These are phyloP conservation scores for Podarcis raffonei DNA, from an alignment of 2,113 vertebrate genomes.

Conservation along the genomic window DNA sequence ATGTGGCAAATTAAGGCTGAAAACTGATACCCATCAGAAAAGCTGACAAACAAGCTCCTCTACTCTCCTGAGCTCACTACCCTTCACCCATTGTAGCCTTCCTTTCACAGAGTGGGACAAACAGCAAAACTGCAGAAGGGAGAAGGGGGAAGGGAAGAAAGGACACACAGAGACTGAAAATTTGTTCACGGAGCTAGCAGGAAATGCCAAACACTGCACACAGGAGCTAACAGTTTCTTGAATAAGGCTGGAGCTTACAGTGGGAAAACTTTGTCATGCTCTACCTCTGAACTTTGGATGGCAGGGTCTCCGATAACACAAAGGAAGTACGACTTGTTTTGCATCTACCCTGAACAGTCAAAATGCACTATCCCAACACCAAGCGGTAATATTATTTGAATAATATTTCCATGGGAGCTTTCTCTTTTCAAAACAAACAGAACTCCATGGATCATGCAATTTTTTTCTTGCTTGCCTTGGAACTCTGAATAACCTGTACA, in stretches of 20 bases:
- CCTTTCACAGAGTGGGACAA: background rate
- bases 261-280: slow-evolving; percentile 23
- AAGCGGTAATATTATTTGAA: background rate
- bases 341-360: background rate
- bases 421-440: background rate
- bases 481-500: background rate
- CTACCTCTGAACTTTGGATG: slow-evolving; percentile 19
- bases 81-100: background rate
- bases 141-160: background rate
- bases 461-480: background rate
- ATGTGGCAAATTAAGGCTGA: background rate
- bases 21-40: background rate
- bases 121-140: slow-evolving; percentile 3
- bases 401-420: background rate
- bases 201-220: slow-evolving; percentile 61
- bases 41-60: background rate
- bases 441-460: background rate
- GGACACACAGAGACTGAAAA: slow-evolving; percentile 8
- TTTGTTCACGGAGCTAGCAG: slow-evolving; percentile 26
- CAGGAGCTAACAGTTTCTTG: slow-evolving; percentile 43
- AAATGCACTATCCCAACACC: background rate
- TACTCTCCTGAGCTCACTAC: slow-evolving; percentile 7
- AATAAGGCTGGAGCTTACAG: slow-evolving; percentile 34
- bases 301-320: slow-evolving; percentile 2
- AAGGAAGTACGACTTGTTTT: background rate